Base-by-base conservation (phyloP, 2,113 vertebrate species). In the Neomonachus schauinslandi region DNA sequence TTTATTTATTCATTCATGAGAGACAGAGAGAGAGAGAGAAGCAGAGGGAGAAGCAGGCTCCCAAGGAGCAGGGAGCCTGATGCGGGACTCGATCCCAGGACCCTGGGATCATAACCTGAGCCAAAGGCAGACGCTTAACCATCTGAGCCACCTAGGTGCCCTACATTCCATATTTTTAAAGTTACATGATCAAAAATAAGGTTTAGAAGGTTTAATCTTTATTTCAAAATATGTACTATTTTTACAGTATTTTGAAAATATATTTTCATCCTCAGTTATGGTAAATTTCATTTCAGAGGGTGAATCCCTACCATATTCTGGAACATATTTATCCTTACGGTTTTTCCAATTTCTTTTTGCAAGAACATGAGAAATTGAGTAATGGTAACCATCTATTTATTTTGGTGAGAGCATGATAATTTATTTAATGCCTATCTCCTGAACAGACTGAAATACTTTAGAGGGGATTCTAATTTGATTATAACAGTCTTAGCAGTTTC, bases 341-440 rank as follows among this genome's bases (percentile, higher is more conserved):
- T 59, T 82, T 95, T 85, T 39, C 26, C 33, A 61, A 63, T 63
- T 9, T 94, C 24, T 77, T 90, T 49, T 82, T 57, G 18, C 11
- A 85, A 91, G 55, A 83, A 85, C 11, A 74, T 83, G 33, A 91
- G 53, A 77, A 87, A 80, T 91, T 84, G n/a, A 90, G 59, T 80
- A 88, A 83, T 57, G 36, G 49, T 69, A 65, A 91, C 9, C 18
- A 89, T 42, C 28, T 88, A 7, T 79, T 59, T 92, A 55, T 94
- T 92, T 92, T 86, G 36, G 11, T 65, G n/a, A 80, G 18, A 80
- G 18, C 4, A 53, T 84, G 49, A 46, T 86, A 39, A 36, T 74
- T 93, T 96, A 42, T 51, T 95, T 83, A 89, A 82, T 80, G 84
- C 8, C 51, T 65, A 46, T 85, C 18, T 84, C 51, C 26, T 89